These are phyloP conservation scores for Gonocerus acuteangulatus DNA, from an alignment of 2,888 invertebrate genomes.

Conservation along the genomic window DNA sequence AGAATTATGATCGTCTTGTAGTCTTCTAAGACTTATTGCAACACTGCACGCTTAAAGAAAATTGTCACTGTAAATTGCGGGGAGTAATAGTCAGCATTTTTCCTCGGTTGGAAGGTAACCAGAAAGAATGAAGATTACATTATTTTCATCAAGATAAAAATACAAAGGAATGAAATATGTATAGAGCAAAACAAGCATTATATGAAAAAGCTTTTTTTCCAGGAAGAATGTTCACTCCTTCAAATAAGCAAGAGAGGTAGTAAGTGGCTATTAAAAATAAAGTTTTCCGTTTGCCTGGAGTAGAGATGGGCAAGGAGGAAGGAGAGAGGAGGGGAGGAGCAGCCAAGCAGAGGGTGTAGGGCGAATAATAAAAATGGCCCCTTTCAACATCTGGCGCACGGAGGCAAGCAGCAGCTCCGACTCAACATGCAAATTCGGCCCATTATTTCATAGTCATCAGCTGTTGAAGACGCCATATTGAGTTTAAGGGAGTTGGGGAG, in stretches of 20 bases:
- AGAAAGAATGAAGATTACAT: no score
- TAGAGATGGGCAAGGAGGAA: neutral
- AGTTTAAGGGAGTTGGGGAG: constrained; percentile 34
- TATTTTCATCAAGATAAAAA: no score
- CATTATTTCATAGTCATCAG: constrained; percentile 38
- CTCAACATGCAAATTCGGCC: constrained; percentile 37
- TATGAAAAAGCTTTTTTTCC: no score
- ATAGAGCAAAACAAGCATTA: no score
- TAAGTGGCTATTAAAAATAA: neutral
- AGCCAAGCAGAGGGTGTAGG: neutral
- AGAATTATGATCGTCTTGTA: no score
- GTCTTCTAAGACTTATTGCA: no score
- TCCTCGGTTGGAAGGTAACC: no score
- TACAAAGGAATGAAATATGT: neutral
- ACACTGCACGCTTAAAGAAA: no score
- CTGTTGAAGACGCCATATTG: constrained; percentile 36
- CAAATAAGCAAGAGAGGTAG: neutral
- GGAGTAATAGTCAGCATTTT: no score
- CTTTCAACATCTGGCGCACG: constrained; percentile 32
- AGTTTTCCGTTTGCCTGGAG: neutral
- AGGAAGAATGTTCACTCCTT: no score
- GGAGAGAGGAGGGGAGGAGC: neutral
- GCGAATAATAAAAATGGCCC: constrained; percentile 35
- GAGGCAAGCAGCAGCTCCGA: constrained; percentile 1
- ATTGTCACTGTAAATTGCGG: no score